Evolutionary conservation across 53 echinoderm and acorn worm species (phyloP).

Genomic region (Henricia sp.): DNA sequence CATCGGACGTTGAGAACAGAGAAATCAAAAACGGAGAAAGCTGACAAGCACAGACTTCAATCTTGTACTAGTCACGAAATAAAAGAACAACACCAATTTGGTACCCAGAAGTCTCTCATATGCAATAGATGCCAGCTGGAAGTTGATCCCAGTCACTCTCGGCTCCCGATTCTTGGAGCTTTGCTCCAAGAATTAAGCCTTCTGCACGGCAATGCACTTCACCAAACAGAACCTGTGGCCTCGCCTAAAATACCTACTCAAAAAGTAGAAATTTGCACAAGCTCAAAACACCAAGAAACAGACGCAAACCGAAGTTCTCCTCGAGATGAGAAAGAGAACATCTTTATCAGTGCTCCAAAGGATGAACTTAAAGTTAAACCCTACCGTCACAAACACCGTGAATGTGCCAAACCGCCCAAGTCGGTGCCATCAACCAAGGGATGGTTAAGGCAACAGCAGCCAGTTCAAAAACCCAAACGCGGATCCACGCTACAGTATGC

Average conservation of each 20-base stretch:
- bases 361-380: conserved; percentile 14
- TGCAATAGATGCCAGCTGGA: conserved; percentile 28
- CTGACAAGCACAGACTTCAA: neutral
- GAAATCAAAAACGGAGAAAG: neutral
- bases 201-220: conserved; percentile 63
- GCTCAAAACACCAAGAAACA: neutral
- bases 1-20: conserved; percentile 29
- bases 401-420: conserved; percentile 72
- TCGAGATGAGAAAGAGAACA: conserved; percentile 51
- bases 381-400: conserved; percentile 77
- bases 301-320: neutral
- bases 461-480: conserved; percentile 35
- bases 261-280: neutral
- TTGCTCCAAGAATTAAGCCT: conserved; percentile 80
- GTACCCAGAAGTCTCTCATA: neutral
- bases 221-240: neutral
- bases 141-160: conserved; percentile 15
- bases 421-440: conserved; percentile 76
- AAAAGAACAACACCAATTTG: neutral
- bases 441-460: conserved; percentile 85
- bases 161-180: conserved; percentile 83
- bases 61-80: too few species aligned
- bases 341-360: neutral
- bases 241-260: neutral
- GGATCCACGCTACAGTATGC: conserved; percentile 77